Percentiles rank a stretch among this genome's conserved stretches.
Evolutionary conservation across 2,888 invertebrate species (phyloP).

Genomic region (Pycnomerus fuliginosus): DNA sequence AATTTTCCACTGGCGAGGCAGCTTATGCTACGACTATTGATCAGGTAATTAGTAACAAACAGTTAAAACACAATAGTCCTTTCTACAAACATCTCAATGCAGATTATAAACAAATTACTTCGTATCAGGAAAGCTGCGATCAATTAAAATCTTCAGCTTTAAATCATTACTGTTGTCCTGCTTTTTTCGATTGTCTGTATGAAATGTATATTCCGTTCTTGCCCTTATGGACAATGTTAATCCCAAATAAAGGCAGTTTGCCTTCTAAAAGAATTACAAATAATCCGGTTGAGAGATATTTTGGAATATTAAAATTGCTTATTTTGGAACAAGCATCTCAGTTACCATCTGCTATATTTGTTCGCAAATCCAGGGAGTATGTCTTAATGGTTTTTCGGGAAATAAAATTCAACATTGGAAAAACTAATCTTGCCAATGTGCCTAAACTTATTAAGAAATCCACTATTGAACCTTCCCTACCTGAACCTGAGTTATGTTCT

Average conservation of each 20-base stretch:
- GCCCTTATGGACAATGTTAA: background rate
- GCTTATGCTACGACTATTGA: too few species aligned
- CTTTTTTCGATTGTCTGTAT: background rate
- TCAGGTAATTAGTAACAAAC: too few species aligned
- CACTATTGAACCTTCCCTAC: too few species aligned
- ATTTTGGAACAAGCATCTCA: conserved; percentile 6
- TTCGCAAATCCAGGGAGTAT: background rate
- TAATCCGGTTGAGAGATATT: conserved; percentile 14
- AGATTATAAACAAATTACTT: background rate
- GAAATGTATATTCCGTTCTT: background rate
- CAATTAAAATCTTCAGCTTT: background rate
- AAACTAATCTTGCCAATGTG: background rate
- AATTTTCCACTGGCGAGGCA: too few species aligned
- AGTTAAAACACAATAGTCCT: background rate
- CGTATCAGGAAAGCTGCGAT: background rate
- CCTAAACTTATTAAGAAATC: too few species aligned
- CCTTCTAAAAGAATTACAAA: background rate
- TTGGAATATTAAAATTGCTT: conserved; percentile 28
- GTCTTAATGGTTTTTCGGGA: background rate
- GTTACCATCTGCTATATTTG: background rate
- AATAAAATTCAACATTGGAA: background rate
- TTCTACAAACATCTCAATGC: background rate
- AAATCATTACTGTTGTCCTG: background rate
- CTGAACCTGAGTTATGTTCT: too few species aligned
- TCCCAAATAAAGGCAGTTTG: background rate